Evolutionary conservation across 2,797 vertebrate species (phyloP).

Genomic region (Zenarchopterus dispar): DNA sequence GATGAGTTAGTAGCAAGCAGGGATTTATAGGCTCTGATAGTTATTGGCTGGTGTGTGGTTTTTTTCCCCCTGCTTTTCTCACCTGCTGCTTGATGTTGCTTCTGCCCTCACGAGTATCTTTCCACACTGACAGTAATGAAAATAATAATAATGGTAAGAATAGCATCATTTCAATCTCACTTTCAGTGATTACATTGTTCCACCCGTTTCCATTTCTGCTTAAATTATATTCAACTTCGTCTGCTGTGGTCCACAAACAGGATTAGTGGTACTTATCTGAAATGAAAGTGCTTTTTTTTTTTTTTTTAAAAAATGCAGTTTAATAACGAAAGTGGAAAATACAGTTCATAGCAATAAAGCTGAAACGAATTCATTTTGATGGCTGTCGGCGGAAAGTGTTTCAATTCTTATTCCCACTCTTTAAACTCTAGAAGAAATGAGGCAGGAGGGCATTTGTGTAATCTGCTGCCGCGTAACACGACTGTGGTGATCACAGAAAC

Average conservation of each 20-base stretch:
- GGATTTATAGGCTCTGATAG: constrained; percentile 73
- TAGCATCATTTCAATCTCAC: constrained; percentile 85
- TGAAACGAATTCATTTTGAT: constrained; percentile 85
- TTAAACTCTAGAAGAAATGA: constrained; percentile 69
- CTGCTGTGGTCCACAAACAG: constrained; percentile 83
- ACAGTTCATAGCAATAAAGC: constrained; percentile 84
- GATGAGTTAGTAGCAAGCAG: constrained; percentile 50
- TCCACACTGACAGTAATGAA: constrained; percentile 76
- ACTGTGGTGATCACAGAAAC: constrained; percentile 71
- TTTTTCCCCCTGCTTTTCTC: constrained; percentile 46
- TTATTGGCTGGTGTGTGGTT: constrained; percentile 58
- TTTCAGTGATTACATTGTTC: constrained; percentile 86
- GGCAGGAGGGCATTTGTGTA: constrained; percentile 70
- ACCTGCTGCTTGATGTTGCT: constrained; percentile 62
- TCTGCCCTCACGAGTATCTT: constrained; percentile 50
- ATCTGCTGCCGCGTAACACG: constrained; percentile 70
- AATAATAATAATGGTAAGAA: constrained; percentile 84
- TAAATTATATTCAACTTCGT: constrained; percentile 87
- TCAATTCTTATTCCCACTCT: constrained; percentile 67
- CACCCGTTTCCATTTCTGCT: constrained; percentile 82
- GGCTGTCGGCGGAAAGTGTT: constrained; percentile 72
- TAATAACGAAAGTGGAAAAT: constrained; percentile 87
- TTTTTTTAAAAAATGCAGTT: constrained; percentile 73
- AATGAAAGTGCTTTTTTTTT: constrained; percentile 86
- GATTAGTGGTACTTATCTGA: constrained; percentile 87